These are phyloP conservation scores for Erebia palarica DNA, from an alignment of 2,888 invertebrate genomes.

Conservation along the genomic window DNA sequence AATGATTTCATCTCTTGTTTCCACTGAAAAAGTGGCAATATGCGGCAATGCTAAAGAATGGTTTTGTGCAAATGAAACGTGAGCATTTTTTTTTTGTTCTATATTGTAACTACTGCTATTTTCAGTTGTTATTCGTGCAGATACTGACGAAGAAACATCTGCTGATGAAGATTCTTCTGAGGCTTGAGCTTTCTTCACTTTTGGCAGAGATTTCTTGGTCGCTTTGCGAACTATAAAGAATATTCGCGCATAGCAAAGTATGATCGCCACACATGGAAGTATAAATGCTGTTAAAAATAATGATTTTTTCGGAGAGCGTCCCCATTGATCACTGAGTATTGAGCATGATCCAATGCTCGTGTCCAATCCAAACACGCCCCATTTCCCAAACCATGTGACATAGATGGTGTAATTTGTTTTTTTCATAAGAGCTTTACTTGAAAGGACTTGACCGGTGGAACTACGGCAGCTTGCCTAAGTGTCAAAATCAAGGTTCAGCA, in stretches of 20 bases:
- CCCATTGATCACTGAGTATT: slow-evolving; percentile 85
- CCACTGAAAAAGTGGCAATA: slow-evolving; percentile 37
- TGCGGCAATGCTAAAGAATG: slow-evolving; percentile 24
- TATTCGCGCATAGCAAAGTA: slow-evolving; percentile 92
- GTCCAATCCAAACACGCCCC: slow-evolving; percentile 92
- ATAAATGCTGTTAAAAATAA: slow-evolving; percentile 92
- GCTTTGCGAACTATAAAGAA: slow-evolving; percentile 89
- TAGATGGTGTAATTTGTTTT: no score
- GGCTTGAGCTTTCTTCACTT: slow-evolving; percentile 52
- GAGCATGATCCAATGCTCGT: slow-evolving; percentile 89
- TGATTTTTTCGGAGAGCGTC: slow-evolving; percentile 88
- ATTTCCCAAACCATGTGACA: slow-evolving; percentile 87
- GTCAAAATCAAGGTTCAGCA: no score
- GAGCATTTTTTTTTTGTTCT: slow-evolving; percentile 28
- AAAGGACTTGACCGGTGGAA: no score
- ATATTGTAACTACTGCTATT: slow-evolving; percentile 30
- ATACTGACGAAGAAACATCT: slow-evolving; percentile 40
- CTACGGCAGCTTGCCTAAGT: no score
- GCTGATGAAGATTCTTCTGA: slow-evolving; percentile 41
- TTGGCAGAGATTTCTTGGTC: slow-evolving; percentile 81
- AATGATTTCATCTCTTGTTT: slow-evolving; percentile 33
- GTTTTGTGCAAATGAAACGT: slow-evolving; percentile 11
- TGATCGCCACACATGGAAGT: slow-evolving; percentile 91
- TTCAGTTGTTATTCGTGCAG: slow-evolving; percentile 34
- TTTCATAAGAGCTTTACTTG: no score